Percentiles rank a stretch among this genome's conserved stretches.
Conservation (phyloP, 2,113 vertebrate species). For the Diphyllodes magnificus region DNA sequence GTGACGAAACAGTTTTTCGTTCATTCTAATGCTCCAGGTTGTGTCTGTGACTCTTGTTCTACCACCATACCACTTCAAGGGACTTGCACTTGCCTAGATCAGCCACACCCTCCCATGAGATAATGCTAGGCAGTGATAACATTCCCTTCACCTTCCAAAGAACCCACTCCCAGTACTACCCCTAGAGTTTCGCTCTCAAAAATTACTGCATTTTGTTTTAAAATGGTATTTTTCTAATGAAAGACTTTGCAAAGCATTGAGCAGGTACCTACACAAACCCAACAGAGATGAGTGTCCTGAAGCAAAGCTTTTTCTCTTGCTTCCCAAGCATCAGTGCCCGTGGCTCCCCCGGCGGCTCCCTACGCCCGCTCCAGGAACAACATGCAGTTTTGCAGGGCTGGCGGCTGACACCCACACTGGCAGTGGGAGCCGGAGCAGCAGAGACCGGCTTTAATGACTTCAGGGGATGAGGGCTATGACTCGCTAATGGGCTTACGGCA, state of each 20-base stretch:
- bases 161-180: not conserved
- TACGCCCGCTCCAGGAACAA: rapidly evolving
- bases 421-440: not conserved
- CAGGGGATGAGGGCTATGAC: not conserved
- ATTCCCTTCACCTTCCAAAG: not conserved
- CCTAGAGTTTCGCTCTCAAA: not conserved
- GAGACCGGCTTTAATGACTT: not conserved
- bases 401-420: not conserved
- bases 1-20: not conserved
- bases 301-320: not conserved
- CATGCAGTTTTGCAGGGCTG: rapidly evolving
- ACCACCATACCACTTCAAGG: rapidly evolving
- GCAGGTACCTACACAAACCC: not conserved
- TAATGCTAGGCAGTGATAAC: not conserved
- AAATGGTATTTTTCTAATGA: not conserved
- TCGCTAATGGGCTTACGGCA: not conserved
- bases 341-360: not conserved
- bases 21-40: not conserved
- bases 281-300: rapidly evolving
- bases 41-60: not conserved
- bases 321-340: not conserved
- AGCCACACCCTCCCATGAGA: not conserved
- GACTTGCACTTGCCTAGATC: not conserved
- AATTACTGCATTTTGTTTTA: not conserved
- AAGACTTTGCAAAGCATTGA: not conserved